Evolutionary conservation across 2,797 vertebrate species (phyloP).

Genomic region (Florisuga fusca): DNA sequence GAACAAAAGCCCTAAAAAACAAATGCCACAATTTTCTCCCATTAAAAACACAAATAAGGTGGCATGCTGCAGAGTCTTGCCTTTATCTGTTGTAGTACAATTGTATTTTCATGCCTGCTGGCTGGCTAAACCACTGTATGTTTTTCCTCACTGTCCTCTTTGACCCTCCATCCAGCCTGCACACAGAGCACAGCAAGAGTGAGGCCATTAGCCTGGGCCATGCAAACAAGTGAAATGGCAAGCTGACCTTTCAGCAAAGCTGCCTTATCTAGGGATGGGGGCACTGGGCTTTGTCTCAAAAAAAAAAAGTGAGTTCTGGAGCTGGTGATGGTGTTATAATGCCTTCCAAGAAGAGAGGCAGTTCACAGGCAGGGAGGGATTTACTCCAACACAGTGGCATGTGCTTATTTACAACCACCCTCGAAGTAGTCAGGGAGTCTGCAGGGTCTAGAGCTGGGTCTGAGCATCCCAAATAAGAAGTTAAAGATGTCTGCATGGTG

Average conservation of each 20-base stretch:
- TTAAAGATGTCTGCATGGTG: accelerated
- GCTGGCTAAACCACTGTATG: neutral
- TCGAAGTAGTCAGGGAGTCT: neutral
- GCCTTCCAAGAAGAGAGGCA: neutral
- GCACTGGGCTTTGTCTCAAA: neutral
- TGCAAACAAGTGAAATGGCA: conserved; percentile 9
- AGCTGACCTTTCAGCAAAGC: conserved; percentile 43
- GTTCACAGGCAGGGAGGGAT: neutral
- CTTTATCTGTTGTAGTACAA: neutral
- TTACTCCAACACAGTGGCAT: accelerated
- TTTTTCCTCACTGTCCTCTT: neutral
- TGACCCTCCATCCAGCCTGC: neutral
- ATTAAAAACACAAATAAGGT: conserved; percentile 1
- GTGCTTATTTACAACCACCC: accelerated
- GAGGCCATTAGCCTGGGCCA: conserved; percentile 11
- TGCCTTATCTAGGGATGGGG: neutral
- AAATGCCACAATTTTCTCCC: conserved; percentile 1
- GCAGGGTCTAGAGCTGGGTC: neutral
- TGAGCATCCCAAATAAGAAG: neutral
- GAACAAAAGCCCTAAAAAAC: conserved; percentile 29
- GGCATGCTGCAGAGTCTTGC: neutral
- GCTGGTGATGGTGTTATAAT: neutral
- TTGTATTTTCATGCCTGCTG: neutral
- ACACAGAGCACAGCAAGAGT: neutral
- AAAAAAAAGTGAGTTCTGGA: neutral